Percentiles rank a stretch among this genome's conserved stretches.
These are phyloP conservation scores for Spatula clypeata DNA, from an alignment of 2,797 vertebrate species.

Conservation along the genomic window DNA sequence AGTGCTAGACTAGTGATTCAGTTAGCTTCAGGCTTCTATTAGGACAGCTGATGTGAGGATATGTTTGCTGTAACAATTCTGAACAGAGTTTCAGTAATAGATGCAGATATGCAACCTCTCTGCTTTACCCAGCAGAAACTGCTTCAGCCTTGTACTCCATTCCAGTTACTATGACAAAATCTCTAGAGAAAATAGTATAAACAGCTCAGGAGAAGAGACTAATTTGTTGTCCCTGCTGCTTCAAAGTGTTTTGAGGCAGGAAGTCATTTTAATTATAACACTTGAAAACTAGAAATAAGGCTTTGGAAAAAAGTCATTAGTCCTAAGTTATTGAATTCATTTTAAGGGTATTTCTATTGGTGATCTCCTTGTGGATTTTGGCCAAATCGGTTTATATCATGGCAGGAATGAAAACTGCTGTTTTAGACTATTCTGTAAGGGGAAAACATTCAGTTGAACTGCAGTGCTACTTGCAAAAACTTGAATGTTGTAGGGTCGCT, in stretches of 20 bases:
- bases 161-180: neutral
- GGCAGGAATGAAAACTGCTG: neutral
- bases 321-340: neutral
- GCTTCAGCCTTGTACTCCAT: neutral
- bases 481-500: neutral
- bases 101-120: neutral
- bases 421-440: neutral
- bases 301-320: neutral
- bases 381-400: neutral
- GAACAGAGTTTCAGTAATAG: neutral
- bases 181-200: neutral
- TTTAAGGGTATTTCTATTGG: neutral
- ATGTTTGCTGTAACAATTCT: neutral
- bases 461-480: rapidly evolving
- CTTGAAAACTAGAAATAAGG: neutral
- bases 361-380: neutral
- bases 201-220: neutral
- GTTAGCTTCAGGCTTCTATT: neutral
- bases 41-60: neutral
- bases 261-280: neutral
- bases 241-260: neutral
- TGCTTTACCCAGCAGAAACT: neutral
- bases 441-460: neutral
- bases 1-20: neutral
- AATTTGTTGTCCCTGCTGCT: neutral